Evolutionary conservation across 1,140 invertebrate genomes (phyloP), one percentile per base, ranked within the genome.

Genomic region (Bombus polaris): DNA sequence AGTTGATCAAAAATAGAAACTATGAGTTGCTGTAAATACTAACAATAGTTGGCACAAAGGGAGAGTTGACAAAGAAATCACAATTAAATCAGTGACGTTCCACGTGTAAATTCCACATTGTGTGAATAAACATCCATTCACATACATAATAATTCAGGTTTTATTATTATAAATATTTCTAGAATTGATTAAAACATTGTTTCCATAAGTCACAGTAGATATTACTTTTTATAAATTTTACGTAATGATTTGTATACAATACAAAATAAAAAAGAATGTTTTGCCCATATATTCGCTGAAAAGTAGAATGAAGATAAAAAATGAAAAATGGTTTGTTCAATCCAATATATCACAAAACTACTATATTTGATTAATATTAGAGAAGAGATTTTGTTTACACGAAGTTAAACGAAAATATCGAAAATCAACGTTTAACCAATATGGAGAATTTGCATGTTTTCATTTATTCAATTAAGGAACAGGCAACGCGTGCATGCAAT

Each of bases 361-460:
- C 18, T 47, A 35, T 68, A 35, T 70, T 70, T 80, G 32, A 80
- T 80, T 47, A 70, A 80, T 53, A 25, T n/a, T 15, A 35, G 9
- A 47, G 18, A 32, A 18, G 32, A 37, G 77, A 9, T 28, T 39
- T 18, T 35, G 65, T 68, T 68, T 47, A 37, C 42, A 37, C 65
- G 32, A 70, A 53, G 35, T 47, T 80, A 32, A 80, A 42, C 28
- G n/a, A 70, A 80, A 35, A 80, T 47, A 47, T 32, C 22, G 12
- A 18, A 37, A 80, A 70, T 32, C 37, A 77, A 62, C 12, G 28
- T 77, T 77, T 62, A 70, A 80, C 47, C 44, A 70, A 70, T 70
- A 37, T 32, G 8, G 32, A 15, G 68, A 47, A 80, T 80, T 44
- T 66, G 44, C 62, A 35, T 32, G 39, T 66, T 66, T 70, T 70